These are phyloP conservation scores for Dryas iulia DNA, from an alignment of 1,140 invertebrate species.

Conservation along the genomic window DNA sequence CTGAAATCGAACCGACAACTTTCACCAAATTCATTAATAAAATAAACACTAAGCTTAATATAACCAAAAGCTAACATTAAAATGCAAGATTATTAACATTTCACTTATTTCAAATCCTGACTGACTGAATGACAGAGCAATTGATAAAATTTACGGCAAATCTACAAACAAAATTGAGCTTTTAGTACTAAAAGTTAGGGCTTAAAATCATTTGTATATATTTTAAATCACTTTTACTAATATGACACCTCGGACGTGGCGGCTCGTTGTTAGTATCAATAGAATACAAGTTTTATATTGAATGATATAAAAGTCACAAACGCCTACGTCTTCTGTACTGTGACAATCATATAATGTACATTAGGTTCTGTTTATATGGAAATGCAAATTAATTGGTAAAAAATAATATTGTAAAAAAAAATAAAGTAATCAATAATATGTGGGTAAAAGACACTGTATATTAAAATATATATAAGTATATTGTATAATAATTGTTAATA, in stretches of 20 bases:
- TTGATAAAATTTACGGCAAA: constrained; percentile 4
- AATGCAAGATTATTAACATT: not conserved
- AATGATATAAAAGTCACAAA: not conserved
- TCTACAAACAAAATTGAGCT: constrained; percentile 2
- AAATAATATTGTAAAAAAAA: not conserved
- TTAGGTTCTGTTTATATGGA: not conserved
- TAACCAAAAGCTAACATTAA: not conserved
- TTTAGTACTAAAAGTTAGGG: constrained; percentile 2
- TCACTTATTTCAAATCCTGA: constrained; percentile 34
- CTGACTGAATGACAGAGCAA: constrained; percentile 13
- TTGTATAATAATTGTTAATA: too few species aligned
- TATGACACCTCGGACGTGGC: constrained; percentile 39
- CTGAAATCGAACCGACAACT: too few species aligned
- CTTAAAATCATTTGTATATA: constrained; percentile 14
- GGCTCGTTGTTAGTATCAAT: constrained; percentile 35
- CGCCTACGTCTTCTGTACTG: not conserved
- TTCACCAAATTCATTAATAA: not conserved
- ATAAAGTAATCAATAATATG: too few species aligned
- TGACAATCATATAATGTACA: not conserved
- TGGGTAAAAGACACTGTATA: too few species aligned
- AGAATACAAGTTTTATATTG: constrained; percentile 2
- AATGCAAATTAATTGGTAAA: not conserved
- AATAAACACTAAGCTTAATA: not conserved
- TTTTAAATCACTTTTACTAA: constrained; percentile 45
- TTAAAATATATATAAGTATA: too few species aligned